Evolutionary conservation across 2,113 vertebrate genomes (phyloP).

Genomic region (Nothobranchius kuhntae): DNA sequence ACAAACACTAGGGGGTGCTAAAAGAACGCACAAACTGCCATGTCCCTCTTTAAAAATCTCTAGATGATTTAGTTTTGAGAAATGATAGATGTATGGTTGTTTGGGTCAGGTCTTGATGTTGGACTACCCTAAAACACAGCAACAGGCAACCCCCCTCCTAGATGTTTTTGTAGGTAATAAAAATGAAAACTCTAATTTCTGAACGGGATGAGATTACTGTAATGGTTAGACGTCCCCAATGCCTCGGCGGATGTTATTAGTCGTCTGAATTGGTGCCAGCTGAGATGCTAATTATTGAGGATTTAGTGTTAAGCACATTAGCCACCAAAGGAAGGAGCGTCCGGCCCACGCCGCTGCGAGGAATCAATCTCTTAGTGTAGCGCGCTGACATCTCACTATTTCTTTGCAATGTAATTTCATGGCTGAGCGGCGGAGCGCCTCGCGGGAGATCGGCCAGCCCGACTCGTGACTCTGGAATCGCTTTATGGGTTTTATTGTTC

Average conservation of each 20-base stretch:
- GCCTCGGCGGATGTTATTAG: neutral
- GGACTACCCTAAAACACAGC: too few species aligned
- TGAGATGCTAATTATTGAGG: conserved; percentile 41
- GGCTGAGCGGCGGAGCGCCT: conserved; percentile 57
- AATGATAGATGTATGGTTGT: too few species aligned
- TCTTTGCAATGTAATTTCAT: conserved; percentile 70
- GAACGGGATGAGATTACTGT: neutral
- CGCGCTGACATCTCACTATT: conserved; percentile 41
- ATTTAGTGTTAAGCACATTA: conserved; percentile 33
- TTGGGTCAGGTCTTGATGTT: too few species aligned
- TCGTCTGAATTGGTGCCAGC: conserved; percentile 5
- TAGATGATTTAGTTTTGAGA: too few species aligned
- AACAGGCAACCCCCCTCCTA: too few species aligned
- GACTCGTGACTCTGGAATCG: conserved; percentile 33
- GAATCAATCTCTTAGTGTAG: conserved; percentile 19
- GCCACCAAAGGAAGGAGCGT: neutral
- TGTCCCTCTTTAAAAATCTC: too few species aligned
- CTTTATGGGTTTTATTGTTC: conserved; percentile 45
- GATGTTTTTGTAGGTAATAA: too few species aligned
- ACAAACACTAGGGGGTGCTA: too few species aligned
- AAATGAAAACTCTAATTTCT: neutral
- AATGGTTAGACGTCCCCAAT: conserved; percentile 1
- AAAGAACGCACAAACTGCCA: too few species aligned
- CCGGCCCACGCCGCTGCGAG: conserved; percentile 2
- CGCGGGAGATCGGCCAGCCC: conserved; percentile 24